Conservation (phyloP, 2,888 invertebrate species). For the Graphium colonna region DNA sequence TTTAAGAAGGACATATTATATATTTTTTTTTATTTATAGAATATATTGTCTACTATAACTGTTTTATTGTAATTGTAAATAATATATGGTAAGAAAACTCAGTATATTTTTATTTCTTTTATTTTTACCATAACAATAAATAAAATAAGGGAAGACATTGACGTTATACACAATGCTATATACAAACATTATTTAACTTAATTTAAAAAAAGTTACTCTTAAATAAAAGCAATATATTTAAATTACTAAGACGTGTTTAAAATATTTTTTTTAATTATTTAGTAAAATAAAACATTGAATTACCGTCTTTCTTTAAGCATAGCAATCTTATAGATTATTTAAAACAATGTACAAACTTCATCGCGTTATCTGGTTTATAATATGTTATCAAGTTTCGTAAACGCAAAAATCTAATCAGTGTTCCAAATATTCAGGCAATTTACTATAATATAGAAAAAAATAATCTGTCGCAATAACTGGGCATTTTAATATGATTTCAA, state of each 20-base stretch:
- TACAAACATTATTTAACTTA: neutral
- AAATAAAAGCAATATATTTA: neutral
- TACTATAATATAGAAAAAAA: neutral
- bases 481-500: conserved; percentile 5
- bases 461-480: too few species aligned
- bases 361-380: neutral
- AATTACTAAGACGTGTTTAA: too few species aligned
- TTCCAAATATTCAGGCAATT: neutral
- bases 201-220: neutral
- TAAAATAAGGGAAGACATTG: conserved; percentile 17
- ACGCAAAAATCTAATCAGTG: neutral
- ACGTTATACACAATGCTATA: conserved; percentile 3
- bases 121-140: conserved; percentile 7
- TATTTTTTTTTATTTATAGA: neutral
- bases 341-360: neutral
- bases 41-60: neutral
- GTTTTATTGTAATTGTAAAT: conserved; percentile 6
- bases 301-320: too few species aligned
- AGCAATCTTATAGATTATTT: too few species aligned
- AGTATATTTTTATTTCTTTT: conserved; percentile 8
- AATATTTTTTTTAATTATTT: too few species aligned
- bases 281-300: too few species aligned
- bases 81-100: conserved; percentile 1
- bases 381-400: neutral
- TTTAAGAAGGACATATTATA: neutral